phyloP scores from a whole-genome alignment of 2,888 invertebrate species.

The Calameuta pallipes region DNA sequence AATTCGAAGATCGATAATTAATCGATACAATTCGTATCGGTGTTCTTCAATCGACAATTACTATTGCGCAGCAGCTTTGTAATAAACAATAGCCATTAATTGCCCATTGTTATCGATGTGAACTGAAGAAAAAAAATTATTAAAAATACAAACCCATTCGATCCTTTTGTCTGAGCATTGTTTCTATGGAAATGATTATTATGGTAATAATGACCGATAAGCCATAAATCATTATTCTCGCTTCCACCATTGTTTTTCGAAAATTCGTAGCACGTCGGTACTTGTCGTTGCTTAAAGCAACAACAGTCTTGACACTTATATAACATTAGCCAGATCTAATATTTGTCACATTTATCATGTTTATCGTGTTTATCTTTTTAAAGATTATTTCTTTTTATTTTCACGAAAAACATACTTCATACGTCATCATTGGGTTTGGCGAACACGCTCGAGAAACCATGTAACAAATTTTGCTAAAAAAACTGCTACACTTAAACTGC shows the following conservation, averaged over 20 bases:
- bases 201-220: not conserved
- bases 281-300: not conserved
- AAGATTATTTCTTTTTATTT: not conserved
- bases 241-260: not conserved
- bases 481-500: not conserved
- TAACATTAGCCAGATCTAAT: not conserved
- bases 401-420: not conserved
- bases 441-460: not conserved
- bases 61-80: too few relatives aligned
- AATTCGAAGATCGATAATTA: not conserved
- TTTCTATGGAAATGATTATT: not conserved
- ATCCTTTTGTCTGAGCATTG: not conserved
- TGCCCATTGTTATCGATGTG: not conserved
- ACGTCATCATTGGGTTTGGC: not conserved
- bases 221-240: not conserved
- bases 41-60: not conserved
- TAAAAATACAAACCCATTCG: not conserved
- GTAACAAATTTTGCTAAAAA: not conserved
- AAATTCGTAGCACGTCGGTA: not conserved
- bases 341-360: not conserved
- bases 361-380: not conserved
- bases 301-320: not conserved
- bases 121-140: not conserved
- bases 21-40: not conserved
- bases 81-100: not conserved